phyloP scores from a whole-genome alignment of 1,140 invertebrate species.

The Procambarus virginalis region DNA sequence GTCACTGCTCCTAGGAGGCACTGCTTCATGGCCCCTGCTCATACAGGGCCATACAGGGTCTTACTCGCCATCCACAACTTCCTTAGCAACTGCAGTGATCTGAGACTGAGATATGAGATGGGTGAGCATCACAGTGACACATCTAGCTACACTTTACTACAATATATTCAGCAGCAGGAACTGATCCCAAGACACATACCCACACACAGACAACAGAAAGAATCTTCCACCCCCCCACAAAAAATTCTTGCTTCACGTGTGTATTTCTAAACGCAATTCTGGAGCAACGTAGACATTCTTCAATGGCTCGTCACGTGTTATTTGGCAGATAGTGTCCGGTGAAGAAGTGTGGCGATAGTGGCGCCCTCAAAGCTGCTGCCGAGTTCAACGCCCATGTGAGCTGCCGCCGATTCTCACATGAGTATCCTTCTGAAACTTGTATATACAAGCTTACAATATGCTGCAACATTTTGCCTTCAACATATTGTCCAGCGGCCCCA shows the following conservation, averaged over 20 bases:
- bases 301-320: constrained; percentile 25
- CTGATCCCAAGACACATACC: too few species aligned
- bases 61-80: not conserved
- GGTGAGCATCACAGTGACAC: not conserved
- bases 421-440: not conserved
- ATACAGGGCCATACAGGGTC: too few species aligned
- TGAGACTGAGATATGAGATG: not conserved
- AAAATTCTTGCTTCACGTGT: not conserved
- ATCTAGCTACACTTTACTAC: not conserved
- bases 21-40: not conserved
- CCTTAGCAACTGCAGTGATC: not conserved
- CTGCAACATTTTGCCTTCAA: not conserved
- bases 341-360: constrained; percentile 23
- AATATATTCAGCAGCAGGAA: not conserved
- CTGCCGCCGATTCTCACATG: not conserved
- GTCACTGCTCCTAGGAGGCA: not conserved
- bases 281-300: not conserved
- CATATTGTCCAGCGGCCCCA: constrained; percentile 7
- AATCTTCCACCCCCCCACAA: not conserved
- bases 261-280: not conserved
- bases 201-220: not conserved
- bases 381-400: constrained; percentile 25
- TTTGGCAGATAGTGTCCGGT: constrained; percentile 3
- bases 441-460: not conserved
- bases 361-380: constrained; percentile 21